Evolutionary conservation across 2,113 vertebrate genomes (phyloP), one percentile per base, ranked within the genome.

Genomic region (Cavia aperea): DNA sequence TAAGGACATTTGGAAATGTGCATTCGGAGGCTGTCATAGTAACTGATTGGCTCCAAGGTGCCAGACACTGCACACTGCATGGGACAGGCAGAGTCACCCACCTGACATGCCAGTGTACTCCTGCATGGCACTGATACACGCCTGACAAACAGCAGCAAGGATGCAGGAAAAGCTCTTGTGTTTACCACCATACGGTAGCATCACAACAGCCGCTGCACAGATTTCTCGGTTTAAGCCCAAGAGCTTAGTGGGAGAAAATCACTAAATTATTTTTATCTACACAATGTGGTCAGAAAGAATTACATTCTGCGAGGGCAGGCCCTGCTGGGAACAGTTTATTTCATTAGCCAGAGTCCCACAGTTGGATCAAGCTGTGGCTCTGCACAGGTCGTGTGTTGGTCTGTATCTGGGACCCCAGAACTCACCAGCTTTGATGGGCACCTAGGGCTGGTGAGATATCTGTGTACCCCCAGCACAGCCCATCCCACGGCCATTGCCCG

Each of bases 191-290:
- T 78, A 85, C 81, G 58, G 91, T 78, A 92, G 72, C 89, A 73
- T 91, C 75, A 81, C 56, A 81, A 82, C 49, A 89, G 86, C 79
- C 81, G 87, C 49, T 43, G 81, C 89, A 81, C 72, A 92, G 86
- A 92, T 83, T 93, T 87, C 89, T 95, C 96, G 94, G 86, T 93
- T 68, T 92, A 68, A 93, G 46, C 92, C 94, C 89, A 94, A 83
- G 93, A 86, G 77, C 91, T 95, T 83, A 89, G 65, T 92, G 91
- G 86, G 91, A 92, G 90, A 86, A 96, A 96, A 97, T 96, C 87
- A 79, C 93, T 95, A 92, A 96, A 91, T 95, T 96, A 91, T 96
- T 96, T 96, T 95, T 96, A 96, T 96, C 93, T 96, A n/a, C 89
- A 81, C 92, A 82, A 62, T 87, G 84, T 54, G 81, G 84, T 96